phyloP scores from a whole-genome alignment of 37 sponge, comb jelly and placozoan species.

The Lycopodina hypogea region DNA sequence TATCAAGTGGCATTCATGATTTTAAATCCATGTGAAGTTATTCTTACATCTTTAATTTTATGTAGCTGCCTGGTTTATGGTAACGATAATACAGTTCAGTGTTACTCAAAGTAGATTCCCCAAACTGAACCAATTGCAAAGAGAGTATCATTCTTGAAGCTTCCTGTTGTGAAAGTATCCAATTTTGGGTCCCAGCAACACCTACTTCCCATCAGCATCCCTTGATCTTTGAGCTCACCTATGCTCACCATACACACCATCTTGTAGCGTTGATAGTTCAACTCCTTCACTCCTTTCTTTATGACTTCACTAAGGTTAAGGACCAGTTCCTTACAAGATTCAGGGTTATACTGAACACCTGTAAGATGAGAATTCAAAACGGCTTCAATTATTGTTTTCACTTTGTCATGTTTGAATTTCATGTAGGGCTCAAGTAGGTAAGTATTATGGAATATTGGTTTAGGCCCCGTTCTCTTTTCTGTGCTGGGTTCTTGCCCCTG shows the following conservation, averaged over 20 bases:
- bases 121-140: slow-evolving; percentile 91
- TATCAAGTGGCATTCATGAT: too few relatives aligned
- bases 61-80: too few relatives aligned
- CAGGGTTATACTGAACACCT: slow-evolving; percentile 67
- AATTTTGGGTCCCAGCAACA: slow-evolving; percentile 92
- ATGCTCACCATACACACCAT: slow-evolving; percentile 85
- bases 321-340: slow-evolving; percentile 58
- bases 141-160: slow-evolving; percentile 82
- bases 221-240: slow-evolving; percentile 83
- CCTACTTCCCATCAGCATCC: slow-evolving; percentile 80
- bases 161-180: slow-evolving; percentile 78
- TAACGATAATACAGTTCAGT: too few relatives aligned
- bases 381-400: slow-evolving; percentile 59
- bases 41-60: too few relatives aligned
- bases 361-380: slow-evolving; percentile 63
- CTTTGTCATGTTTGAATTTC: slow-evolving; percentile 54
- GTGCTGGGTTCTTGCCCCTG: slow-evolving; percentile 47
- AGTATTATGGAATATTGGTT: slow-evolving; percentile 82
- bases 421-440: slow-evolving; percentile 74
- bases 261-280: slow-evolving; percentile 81
- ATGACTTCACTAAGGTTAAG: slow-evolving; percentile 69
- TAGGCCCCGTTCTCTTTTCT: slow-evolving; percentile 13
- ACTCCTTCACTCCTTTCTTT: slow-evolving; percentile 78
- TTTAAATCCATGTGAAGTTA: too few relatives aligned
- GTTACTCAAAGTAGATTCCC: slow-evolving; percentile 90